Evolutionary conservation across 1,140 invertebrate species (phyloP).

Genomic region (Rhizoglyphus robini): DNA sequence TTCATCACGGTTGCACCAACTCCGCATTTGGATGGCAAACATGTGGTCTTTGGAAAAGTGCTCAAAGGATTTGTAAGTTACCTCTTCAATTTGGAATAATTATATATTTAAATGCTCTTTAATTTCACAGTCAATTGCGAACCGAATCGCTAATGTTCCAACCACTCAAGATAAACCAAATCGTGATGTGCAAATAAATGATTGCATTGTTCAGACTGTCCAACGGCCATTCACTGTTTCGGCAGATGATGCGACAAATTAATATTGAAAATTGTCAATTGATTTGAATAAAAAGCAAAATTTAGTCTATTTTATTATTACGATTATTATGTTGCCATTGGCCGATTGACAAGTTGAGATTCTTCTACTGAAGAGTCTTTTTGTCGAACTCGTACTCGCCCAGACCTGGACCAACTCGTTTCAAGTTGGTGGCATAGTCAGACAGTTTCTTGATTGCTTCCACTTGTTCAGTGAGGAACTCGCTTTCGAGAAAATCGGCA

Average conservation of each 20-base stretch:
- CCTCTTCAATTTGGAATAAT: conserved; percentile 18
- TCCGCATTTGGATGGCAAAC: conserved; percentile 74
- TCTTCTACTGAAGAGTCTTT: conserved; percentile 29
- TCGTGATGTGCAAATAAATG: conserved; percentile 35
- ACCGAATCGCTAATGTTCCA: conserved; percentile 30
- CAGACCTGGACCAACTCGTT: conserved; percentile 44
- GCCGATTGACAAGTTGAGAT: too few species aligned
- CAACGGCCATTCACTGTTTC: conserved; percentile 42
- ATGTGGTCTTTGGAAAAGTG: conserved; percentile 46
- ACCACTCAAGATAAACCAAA: conserved; percentile 37
- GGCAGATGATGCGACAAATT: conserved; percentile 73
- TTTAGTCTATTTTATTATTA: not conserved
- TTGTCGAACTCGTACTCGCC: conserved; percentile 49
- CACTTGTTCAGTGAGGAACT: conserved; percentile 47
- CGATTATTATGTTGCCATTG: not conserved
- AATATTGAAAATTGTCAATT: too few species aligned
- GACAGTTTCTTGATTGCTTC: conserved; percentile 45
- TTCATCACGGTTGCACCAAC: conserved; percentile 87
- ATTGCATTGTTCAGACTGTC: conserved; percentile 29
- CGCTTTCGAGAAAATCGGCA: conserved; percentile 42
- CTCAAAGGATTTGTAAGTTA: conserved; percentile 74
- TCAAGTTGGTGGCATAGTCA: conserved; percentile 44
- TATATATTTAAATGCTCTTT: conserved; percentile 38
- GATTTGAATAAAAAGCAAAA: not conserved
- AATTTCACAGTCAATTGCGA: conserved; percentile 40